Conservation (phyloP, 2,888 invertebrate species). For the Hoplodrina ambigua region DNA sequence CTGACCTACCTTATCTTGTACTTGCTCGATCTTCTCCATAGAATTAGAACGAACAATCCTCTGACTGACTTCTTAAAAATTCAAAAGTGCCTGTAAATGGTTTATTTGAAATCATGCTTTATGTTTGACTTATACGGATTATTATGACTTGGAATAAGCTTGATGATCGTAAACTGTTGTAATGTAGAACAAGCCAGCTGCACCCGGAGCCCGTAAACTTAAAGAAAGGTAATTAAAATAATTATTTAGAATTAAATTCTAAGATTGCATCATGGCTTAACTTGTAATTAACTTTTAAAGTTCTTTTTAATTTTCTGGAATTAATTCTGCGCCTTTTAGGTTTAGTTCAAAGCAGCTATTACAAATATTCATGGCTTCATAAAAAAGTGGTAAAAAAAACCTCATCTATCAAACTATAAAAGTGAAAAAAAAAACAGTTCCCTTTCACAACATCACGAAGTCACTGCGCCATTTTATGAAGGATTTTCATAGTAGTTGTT, state of each 20-base stretch:
- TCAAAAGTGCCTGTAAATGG: too few species aligned
- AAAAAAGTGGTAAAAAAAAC: background rate
- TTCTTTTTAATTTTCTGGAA: background rate
- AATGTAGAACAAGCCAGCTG: too few species aligned
- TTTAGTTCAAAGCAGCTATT: background rate
- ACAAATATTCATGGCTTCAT: conserved; percentile 8
- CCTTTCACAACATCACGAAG: conserved; percentile 12
- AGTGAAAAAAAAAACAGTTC: conserved; percentile 8
- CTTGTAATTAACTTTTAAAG: background rate
- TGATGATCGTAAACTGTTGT: too few species aligned
- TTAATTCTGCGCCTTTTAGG: background rate
- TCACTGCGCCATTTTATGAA: conserved; percentile 21
- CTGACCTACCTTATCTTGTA: too few species aligned
- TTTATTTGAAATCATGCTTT: too few species aligned
- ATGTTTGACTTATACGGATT: background rate
- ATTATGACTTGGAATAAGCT: background rate
- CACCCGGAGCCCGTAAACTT: too few species aligned
- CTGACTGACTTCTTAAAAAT: too few species aligned
- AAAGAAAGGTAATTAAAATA: too few species aligned
- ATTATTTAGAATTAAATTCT: too few species aligned
- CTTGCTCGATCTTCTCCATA: too few species aligned
- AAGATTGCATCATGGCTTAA: too few species aligned
- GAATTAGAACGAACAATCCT: too few species aligned
- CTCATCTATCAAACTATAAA: conserved; percentile 14
- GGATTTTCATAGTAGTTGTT: conserved; percentile 15